Evolutionary conservation across 2,113 vertebrate species (phyloP).

Genomic region (Nothocercus nigrocapillus): DNA sequence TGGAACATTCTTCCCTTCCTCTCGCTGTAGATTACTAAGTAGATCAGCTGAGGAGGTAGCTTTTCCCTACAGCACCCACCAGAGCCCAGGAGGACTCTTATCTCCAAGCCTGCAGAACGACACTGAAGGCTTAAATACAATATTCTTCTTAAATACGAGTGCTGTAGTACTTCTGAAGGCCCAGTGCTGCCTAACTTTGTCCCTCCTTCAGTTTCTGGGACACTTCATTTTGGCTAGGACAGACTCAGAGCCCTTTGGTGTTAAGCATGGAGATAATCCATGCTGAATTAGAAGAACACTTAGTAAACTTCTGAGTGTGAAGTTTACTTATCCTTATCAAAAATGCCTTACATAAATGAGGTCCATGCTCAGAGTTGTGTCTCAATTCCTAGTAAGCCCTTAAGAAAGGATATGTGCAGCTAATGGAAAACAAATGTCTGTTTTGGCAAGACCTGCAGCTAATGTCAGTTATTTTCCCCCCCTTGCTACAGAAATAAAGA

Average conservation of each 20-base stretch:
- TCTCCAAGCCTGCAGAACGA: not conserved
- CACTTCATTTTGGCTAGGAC: not conserved
- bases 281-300: not conserved
- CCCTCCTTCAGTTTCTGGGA: not conserved
- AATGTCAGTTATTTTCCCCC: slow-evolving; percentile 62
- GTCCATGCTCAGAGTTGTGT: not conserved
- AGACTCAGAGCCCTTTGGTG: not conserved
- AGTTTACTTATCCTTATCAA: slow-evolving; percentile 46
- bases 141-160: not conserved
- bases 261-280: slow-evolving; percentile 12
- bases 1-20: not conserved
- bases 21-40: not conserved
- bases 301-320: slow-evolving; percentile 13
- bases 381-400: slow-evolving; percentile 36
- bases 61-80: not conserved
- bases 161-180: not conserved
- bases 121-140: not conserved
- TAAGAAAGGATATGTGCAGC: slow-evolving; percentile 52
- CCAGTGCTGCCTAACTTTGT: not conserved
- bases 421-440: slow-evolving; percentile 79
- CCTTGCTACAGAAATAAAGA: slow-evolving; percentile 51
- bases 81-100: not conserved
- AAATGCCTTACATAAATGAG: slow-evolving; percentile 58
- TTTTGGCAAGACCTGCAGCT: slow-evolving; percentile 70
- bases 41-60: not conserved